phyloP scores from a whole-genome alignment of 30 jellyfish, hydroid and myxozoan species.

The Aurelia aurita region DNA sequence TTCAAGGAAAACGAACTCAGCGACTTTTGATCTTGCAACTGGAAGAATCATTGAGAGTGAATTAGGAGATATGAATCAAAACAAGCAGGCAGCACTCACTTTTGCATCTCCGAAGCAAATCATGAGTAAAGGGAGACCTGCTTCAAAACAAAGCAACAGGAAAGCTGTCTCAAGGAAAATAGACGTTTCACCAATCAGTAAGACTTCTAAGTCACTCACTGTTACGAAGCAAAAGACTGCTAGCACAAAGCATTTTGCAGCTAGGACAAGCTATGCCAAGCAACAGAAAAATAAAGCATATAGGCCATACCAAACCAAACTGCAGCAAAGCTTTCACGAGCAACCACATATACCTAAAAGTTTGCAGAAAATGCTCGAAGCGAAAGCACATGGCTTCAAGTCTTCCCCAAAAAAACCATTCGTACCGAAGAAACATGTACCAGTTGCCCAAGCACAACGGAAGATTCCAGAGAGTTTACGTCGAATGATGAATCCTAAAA shows the following conservation, averaged over 20 bases:
- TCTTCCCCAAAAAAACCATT: not conserved
- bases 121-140: too few relatives aligned
- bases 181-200: too few relatives aligned
- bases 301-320: not conserved
- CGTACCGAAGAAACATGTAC: not conserved
- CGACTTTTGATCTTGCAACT: conserved; percentile 33
- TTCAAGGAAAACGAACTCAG: conserved; percentile 15
- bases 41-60: conserved; percentile 33
- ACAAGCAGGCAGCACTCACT: too few relatives aligned
- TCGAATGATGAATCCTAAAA: conserved; percentile 4
- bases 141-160: too few relatives aligned
- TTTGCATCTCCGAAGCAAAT: too few relatives aligned
- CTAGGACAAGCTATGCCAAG: too few relatives aligned
- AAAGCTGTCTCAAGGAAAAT: too few relatives aligned
- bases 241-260: too few relatives aligned
- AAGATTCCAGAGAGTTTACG: conserved; percentile 38
- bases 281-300: too few relatives aligned
- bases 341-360: conserved; percentile 39
- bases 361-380: conserved; percentile 36
- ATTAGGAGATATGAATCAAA: too few relatives aligned
- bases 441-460: not conserved
- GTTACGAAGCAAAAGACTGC: too few relatives aligned
- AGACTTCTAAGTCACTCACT: too few relatives aligned
- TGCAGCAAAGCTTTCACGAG: not conserved
- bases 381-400: not conserved